A percentile compares a stretch with the other conserved stretches of the same genome.
Evolutionary conservation across 2,113 vertebrate genomes (phyloP).

Genomic region (Riparia riparia): DNA sequence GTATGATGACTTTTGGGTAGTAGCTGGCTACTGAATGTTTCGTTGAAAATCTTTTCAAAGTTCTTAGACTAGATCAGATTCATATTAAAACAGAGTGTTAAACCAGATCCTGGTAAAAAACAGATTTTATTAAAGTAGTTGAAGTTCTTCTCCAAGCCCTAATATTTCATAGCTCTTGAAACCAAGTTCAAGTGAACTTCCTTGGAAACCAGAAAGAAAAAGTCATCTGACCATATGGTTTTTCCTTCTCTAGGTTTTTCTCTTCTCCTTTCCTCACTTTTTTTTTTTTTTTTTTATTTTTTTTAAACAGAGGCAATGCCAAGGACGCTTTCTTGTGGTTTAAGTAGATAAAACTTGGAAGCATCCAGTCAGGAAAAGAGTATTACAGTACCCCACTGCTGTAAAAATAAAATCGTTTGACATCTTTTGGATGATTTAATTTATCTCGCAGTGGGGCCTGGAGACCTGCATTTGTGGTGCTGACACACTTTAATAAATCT

Average conservation of each 20-base stretch:
- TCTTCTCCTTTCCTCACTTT: not conserved
- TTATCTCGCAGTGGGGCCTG: not conserved
- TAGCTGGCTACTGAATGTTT: not conserved
- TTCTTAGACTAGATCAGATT: not conserved
- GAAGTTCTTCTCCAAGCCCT: not conserved
- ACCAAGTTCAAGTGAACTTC: not conserved
- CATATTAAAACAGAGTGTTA: not conserved
- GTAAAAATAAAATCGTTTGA: not conserved
- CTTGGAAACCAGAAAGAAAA: not conserved
- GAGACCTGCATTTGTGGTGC: not conserved
- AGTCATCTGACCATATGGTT: not conserved
- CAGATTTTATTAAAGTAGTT: not conserved
- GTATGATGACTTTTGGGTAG: not conserved
- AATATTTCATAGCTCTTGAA: not conserved
- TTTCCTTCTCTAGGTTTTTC: not conserved
- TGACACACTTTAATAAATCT: not conserved
- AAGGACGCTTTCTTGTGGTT: not conserved
- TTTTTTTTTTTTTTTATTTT: not conserved
- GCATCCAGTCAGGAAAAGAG: not conserved
- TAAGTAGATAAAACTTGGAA: not conserved
- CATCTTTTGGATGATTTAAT: constrained; percentile 12
- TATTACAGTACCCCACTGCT: not conserved
- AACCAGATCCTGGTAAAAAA: not conserved
- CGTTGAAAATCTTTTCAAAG: not conserved
- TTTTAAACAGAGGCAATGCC: not conserved